Base-by-base conservation (phyloP, 2,888 invertebrate species). In the Margaritifera margaritifera region DNA sequence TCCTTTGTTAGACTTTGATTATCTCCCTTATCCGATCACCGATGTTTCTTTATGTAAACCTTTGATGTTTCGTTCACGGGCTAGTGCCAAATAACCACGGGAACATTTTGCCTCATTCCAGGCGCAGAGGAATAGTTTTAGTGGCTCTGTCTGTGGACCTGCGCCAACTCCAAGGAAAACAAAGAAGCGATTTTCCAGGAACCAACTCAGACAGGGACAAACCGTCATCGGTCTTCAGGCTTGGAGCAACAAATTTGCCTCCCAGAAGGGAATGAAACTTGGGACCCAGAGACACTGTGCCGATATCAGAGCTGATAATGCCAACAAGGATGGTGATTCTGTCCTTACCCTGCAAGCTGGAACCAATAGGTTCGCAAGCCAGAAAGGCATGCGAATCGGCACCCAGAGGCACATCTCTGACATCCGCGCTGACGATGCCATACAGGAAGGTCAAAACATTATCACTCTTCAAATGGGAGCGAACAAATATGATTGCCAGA, bases 321-420 rank as follows among this genome's bases (percentile, higher is more conserved):
- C 82, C 64, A 68, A 72, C 57, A 79, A 80, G 60, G 84, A 84
- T 52, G 85, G 88, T 20, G 80, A 85, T 3, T 80, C 78, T 15
- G 75, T 86, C n/a, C 82, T 88, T 42, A 84, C 86, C 65, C 79
- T 88, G 6, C 89, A 89, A 73, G 78, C 86, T 53, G 89, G 89
- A 51, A 85, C 82, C 52, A 89, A 89, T 76, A 86, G 88, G 71
- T 83, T 82, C 31, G 89, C 88, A 24, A 84, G 83, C 24, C 89
- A 89, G 73, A 72, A 81, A 24, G 89, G 89, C 4, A 89, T 86
- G 83, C 63, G 71, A 24, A 68, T 80, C 53, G 89, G 89, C 18
- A 77, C 83, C 6, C 76, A 78, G 0, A 75, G 87, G 31, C 89
- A 89, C 75, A 87, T 87, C 54, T 79, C 89, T 61, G 89, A 89